A percentile compares a stretch with the other conserved stretches of the same genome.
These are phyloP conservation scores for Maniola hyperantus DNA, from an alignment of 2,888 invertebrate species.

Conservation along the genomic window DNA sequence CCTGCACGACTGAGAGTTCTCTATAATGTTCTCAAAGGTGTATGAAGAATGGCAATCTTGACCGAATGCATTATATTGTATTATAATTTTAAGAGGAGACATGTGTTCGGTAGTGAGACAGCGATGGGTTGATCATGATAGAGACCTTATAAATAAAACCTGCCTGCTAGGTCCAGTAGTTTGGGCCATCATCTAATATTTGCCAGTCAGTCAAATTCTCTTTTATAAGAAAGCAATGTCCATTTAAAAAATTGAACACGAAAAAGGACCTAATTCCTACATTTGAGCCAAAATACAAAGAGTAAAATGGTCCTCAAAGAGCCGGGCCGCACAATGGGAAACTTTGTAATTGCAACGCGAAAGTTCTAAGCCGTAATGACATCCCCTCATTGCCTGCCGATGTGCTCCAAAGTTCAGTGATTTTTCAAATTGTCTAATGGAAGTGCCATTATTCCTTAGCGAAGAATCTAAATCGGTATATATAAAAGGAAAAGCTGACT, in stretches of 20 bases:
- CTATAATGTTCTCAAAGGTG: too few species aligned
- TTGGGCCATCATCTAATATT: too few species aligned
- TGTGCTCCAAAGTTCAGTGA: slow-evolving; percentile 46
- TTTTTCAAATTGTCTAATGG: slow-evolving; percentile 40
- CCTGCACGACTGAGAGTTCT: too few species aligned
- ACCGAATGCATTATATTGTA: too few species aligned
- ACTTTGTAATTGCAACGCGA: slow-evolving; percentile 43
- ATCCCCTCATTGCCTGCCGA: slow-evolving; percentile 55
- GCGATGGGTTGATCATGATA: too few species aligned
- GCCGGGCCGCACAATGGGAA: slow-evolving; percentile 38
- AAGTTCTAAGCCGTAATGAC: slow-evolving; percentile 49
- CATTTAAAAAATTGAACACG: not conserved
- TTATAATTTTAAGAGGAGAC: too few species aligned
- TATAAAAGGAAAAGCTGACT: too few species aligned
- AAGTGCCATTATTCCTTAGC: not conserved
- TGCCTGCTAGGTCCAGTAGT: too few species aligned
- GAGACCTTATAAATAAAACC: too few species aligned
- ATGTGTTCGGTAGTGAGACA: too few species aligned
- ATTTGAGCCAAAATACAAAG: slow-evolving; percentile 29
- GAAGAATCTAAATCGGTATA: not conserved
- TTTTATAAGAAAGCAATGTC: not conserved
- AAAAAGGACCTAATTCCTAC: slow-evolving; percentile 24
- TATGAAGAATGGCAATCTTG: too few species aligned
- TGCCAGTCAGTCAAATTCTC: too few species aligned
- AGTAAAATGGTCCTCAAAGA: slow-evolving; percentile 30